phyloP scores from a whole-genome alignment of 2,113 vertebrate genomes.

The Zingel zingel region DNA sequence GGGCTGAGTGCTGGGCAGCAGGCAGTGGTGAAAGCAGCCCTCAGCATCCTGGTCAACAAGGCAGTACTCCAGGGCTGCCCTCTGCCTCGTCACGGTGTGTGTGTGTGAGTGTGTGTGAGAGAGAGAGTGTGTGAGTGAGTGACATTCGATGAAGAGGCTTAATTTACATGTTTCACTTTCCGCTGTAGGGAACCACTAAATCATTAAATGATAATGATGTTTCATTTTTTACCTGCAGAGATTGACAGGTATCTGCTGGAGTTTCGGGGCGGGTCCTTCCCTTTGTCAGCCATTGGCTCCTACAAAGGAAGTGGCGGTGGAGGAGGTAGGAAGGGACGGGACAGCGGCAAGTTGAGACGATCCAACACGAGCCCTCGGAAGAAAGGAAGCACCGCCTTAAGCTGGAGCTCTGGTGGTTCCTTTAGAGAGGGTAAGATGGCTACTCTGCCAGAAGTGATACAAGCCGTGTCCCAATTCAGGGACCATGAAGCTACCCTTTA shows the following conservation, averaged over 20 bases:
- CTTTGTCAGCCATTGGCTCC: constrained; percentile 87
- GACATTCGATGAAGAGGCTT: background rate
- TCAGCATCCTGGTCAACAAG: constrained; percentile 96
- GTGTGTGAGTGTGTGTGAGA: background rate
- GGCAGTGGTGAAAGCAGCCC: constrained; percentile 94
- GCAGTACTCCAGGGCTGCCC: constrained; percentile 92
- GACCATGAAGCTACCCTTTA: too few relatives aligned
- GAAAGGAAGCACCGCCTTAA: constrained; percentile 83
- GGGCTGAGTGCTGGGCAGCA: constrained; percentile 91
- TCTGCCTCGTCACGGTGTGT: constrained; percentile 89
- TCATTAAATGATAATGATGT: background rate
- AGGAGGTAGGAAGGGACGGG: constrained; percentile 86
- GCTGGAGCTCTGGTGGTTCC: constrained; percentile 83
- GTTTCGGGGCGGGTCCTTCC: constrained; percentile 91
- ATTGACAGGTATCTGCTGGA: constrained; percentile 89
- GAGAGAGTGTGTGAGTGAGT: too few relatives aligned
- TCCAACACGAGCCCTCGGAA: constrained; percentile 94
- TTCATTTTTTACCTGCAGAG: constrained; percentile 81
- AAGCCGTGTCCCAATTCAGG: too few relatives aligned
- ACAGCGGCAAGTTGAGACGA: constrained; percentile 89
- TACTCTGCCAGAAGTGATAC: background rate
- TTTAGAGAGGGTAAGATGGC: constrained; percentile 77
- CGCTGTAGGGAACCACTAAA: too few relatives aligned
- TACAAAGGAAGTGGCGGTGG: constrained; percentile 79
- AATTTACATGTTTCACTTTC: background rate